These are phyloP conservation scores for Pedetes capensis DNA, from an alignment of 2,113 vertebrate genomes.

Conservation along the genomic window DNA sequence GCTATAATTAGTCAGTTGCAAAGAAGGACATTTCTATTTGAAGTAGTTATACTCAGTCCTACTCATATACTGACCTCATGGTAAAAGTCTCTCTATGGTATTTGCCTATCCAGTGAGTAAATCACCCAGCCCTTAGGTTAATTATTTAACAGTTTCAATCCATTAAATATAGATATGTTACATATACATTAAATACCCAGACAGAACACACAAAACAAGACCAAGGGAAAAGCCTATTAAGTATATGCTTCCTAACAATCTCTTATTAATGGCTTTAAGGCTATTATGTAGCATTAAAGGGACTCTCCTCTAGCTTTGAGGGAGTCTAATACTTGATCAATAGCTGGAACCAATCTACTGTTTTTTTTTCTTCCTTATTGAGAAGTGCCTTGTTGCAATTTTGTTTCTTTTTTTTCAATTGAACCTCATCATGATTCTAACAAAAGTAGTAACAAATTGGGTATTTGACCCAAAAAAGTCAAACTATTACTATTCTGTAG, in stretches of 20 bases:
- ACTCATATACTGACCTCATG: background rate
- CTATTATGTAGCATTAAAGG: background rate
- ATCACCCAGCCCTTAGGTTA: conserved; percentile 20
- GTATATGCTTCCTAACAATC: background rate
- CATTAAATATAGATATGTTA: conserved; percentile 53
- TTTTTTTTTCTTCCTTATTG: background rate
- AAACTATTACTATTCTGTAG: background rate
- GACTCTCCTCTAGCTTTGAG: background rate
- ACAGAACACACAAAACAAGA: conserved; percentile 30
- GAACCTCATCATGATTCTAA: background rate
- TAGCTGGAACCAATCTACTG: background rate
- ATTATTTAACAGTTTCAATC: conserved; percentile 58
- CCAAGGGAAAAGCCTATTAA: conserved; percentile 33
- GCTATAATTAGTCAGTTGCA: background rate
- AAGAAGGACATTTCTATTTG: background rate
- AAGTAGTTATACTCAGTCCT: background rate
- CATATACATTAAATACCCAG: conserved; percentile 46
- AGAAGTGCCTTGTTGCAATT: background rate
- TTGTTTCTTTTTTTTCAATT: background rate
- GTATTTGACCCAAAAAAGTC: background rate
- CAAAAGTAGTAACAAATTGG: background rate
- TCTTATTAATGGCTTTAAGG: conserved; percentile 37
- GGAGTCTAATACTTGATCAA: background rate
- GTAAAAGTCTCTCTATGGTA: background rate
- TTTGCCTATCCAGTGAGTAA: background rate